Evolutionary conservation across 2,113 vertebrate genomes (phyloP), one percentile per base, ranked within the genome.

Genomic region (Siniperca chuatsi): DNA sequence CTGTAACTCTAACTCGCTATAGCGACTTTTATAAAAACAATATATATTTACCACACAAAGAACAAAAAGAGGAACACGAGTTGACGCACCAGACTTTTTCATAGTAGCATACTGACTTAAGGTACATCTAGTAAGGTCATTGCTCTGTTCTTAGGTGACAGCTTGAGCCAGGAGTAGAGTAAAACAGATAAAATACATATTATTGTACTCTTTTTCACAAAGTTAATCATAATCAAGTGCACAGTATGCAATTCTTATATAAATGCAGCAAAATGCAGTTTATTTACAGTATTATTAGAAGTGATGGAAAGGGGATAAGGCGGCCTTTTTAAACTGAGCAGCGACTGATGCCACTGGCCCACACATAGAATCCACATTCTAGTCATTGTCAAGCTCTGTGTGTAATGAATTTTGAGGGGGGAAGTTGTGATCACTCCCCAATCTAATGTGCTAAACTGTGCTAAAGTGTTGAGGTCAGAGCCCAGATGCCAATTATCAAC

Each of bases 381-480:
- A 58, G 8, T 23, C 48, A 23, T 1, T 10, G 37, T 67, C 44
- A 72, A 44, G 8, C n/a, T 60, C 21, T 72, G 52, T 44, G 42
- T 42, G 9, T 46, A 42, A 79, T 44, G 8, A 9, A 44, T 67
- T 40, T 9, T 66, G 10, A 3, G 20, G 16, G 33, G 21, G 46
- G 20, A 42, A 35, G 33, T 75, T 69, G 18, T 16, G 7, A 57
- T 54, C 20, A 60, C 57, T 69, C 2, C 52, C 29, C 9, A 16
- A 33, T 50, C 42, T 29, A 25, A 55, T 33, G 9, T 4, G 29
- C 37, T 50, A 57, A 68, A 25, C 25, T 37, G 60, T 35, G 25
- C 33, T n/a, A 76, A 68, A 48, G 3, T 71, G 55, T 57, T 77
- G 35, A 82, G 54, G 13, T 58, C 74, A 76, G 60, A 80, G 64